Evolutionary conservation across 2,797 vertebrate genomes (phyloP).

Genomic region (Taeniopygia guttata): DNA sequence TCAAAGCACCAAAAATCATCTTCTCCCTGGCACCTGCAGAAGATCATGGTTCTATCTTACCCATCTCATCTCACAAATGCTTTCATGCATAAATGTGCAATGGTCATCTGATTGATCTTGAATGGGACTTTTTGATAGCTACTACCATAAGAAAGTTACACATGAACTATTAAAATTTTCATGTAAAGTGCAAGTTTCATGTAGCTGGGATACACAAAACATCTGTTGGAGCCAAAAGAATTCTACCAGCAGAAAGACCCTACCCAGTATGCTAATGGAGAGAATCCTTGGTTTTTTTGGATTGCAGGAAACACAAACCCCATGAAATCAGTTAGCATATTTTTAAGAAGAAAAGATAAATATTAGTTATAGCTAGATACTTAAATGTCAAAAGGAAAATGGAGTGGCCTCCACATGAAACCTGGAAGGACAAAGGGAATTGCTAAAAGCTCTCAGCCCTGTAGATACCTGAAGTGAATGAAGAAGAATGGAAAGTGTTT

Average conservation of each 20-base stretch:
- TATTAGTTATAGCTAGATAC: neutral
- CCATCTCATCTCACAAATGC: neutral
- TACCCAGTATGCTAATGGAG: accelerated
- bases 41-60: neutral
- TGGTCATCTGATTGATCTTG: neutral
- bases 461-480: neutral
- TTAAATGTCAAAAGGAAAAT: neutral
- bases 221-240: neutral
- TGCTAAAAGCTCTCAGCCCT: neutral
- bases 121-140: neutral
- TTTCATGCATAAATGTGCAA: neutral
- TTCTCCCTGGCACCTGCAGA: neutral
- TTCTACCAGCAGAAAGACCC: neutral
- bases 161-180: neutral
- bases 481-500: neutral
- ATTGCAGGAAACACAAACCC: neutral
- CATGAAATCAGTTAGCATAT: neutral
- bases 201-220: neutral
- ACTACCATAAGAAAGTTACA: neutral
- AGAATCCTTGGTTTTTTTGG: neutral
- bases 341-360: neutral
- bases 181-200: neutral
- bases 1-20: neutral
- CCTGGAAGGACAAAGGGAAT: neutral
- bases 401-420: neutral